These are phyloP conservation scores for Goniozus legneri DNA, from an alignment of 1,140 invertebrate species.

Conservation along the genomic window DNA sequence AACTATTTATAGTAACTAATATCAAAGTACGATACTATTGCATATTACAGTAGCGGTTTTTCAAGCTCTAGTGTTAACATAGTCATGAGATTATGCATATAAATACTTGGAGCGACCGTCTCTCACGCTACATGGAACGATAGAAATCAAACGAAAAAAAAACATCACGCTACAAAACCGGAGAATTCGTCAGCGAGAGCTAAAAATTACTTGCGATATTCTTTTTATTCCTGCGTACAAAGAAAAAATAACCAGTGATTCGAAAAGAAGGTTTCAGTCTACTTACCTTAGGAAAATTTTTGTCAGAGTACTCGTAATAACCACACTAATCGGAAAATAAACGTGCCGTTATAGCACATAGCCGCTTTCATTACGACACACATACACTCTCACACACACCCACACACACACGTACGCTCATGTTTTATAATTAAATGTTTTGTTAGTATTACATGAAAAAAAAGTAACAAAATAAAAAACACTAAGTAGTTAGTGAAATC, in stretches of 20 bases:
- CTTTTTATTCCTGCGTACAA: no score
- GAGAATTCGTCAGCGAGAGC: no score
- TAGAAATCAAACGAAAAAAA: slow-evolving; percentile 16
- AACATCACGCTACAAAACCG: no score
- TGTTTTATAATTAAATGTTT: slow-evolving; percentile 50
- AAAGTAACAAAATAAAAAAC: slow-evolving; percentile 46
- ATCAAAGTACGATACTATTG: slow-evolving; percentile 40
- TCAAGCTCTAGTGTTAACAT: slow-evolving; percentile 41
- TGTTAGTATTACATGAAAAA: slow-evolving; percentile 48
- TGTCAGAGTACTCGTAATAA: slow-evolving; percentile 44
- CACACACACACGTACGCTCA: slow-evolving; percentile 20
- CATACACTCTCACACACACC: slow-evolving; percentile 17
- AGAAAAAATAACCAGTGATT: no score
- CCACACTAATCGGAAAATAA: slow-evolving; percentile 28
- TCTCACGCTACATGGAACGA: neutral
- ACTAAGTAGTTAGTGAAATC: slow-evolving; percentile 32
- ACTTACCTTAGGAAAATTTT: slow-evolving; percentile 43
- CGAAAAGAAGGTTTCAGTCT: no score
- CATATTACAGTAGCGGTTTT: slow-evolving; percentile 44
- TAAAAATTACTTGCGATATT: no score
- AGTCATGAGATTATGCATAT: slow-evolving; percentile 24
- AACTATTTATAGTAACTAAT: slow-evolving; percentile 47
- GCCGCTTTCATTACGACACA: slow-evolving; percentile 31
- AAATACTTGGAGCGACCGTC: neutral
- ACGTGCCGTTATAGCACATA: slow-evolving; percentile 33